phyloP scores from a whole-genome alignment of 2,113 vertebrate species.

The Aleadryas rufinucha region DNA sequence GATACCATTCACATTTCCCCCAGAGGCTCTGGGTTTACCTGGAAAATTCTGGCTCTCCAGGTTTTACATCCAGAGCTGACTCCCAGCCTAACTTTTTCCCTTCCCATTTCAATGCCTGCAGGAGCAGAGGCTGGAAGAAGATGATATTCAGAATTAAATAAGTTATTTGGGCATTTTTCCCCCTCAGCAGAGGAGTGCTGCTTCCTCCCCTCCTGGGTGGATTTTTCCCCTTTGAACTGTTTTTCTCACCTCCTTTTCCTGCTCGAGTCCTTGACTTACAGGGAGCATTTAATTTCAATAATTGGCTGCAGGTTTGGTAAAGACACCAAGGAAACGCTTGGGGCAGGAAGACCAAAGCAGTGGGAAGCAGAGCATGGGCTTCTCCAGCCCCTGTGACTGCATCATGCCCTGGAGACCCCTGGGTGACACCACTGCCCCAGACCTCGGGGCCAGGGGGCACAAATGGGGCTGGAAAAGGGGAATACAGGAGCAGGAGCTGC shows the following conservation, averaged over 20 bases:
- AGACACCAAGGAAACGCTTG: not conserved
- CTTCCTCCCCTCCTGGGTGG: not conserved
- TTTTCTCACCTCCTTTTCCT: not conserved
- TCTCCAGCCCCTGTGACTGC: not conserved
- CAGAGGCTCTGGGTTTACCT: not conserved
- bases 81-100: not conserved
- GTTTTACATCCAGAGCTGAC: not conserved
- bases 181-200: not conserved
- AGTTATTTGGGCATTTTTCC: not conserved
- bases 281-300: not conserved
- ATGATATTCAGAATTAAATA: not conserved
- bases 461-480: not conserved
- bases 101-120: not conserved
- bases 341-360: not conserved
- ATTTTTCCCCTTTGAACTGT: not conserved
- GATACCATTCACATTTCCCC: not conserved
- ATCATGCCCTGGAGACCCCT: not conserved
- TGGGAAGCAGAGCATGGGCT: not conserved
- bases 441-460: not conserved
- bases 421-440: not conserved
- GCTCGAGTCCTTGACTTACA: rapidly evolving
- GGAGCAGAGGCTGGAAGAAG: not conserved
- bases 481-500: not conserved
- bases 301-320: not conserved
- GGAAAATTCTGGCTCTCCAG: not conserved